Evolutionary conservation across 2,888 invertebrate species (phyloP).

Genomic region (Drosophila robusta): DNA sequence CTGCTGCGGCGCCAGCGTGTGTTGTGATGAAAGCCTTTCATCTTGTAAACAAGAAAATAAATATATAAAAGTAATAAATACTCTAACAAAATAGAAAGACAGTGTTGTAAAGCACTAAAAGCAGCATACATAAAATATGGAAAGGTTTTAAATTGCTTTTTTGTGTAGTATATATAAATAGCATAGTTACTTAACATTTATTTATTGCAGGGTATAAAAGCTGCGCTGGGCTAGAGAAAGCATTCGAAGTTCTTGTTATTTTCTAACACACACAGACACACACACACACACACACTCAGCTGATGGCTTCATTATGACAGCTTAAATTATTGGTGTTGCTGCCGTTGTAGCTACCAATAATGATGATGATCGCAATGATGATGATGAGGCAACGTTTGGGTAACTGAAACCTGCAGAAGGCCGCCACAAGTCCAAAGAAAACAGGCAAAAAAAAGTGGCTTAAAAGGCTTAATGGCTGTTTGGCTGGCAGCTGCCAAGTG

Average conservation of each 20-base stretch:
- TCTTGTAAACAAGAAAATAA: conserved; percentile 1
- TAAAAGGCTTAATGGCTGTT: conserved; percentile 46
- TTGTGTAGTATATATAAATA: background rate
- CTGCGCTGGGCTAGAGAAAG: conserved; percentile 11
- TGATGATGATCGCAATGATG: conserved; percentile 43
- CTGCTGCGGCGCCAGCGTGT: conserved; percentile 22
- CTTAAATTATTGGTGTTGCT: conserved; percentile 58
- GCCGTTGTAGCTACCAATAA: conserved; percentile 21
- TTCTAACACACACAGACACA: background rate
- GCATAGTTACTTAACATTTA: background rate
- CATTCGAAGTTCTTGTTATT: conserved; percentile 15
- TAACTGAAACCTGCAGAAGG: conserved; percentile 57
- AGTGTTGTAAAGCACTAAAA: no score
- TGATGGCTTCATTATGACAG: conserved; percentile 68
- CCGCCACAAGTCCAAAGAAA: conserved; percentile 23
- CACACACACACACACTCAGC: conserved; percentile 10
- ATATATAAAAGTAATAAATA: conserved; percentile 6
- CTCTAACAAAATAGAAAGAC: conserved; percentile 1
- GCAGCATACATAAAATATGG: background rate
- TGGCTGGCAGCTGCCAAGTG: conserved; percentile 75
- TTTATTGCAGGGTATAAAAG: conserved; percentile 25
- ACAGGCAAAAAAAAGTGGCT: conserved; percentile 33
- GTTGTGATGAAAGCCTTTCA: conserved; percentile 50
- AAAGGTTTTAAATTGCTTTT: background rate
- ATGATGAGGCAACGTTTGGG: conserved; percentile 44